Base-by-base conservation (phyloP, 2,113 vertebrate genomes). In the Hyaena hyaena region DNA sequence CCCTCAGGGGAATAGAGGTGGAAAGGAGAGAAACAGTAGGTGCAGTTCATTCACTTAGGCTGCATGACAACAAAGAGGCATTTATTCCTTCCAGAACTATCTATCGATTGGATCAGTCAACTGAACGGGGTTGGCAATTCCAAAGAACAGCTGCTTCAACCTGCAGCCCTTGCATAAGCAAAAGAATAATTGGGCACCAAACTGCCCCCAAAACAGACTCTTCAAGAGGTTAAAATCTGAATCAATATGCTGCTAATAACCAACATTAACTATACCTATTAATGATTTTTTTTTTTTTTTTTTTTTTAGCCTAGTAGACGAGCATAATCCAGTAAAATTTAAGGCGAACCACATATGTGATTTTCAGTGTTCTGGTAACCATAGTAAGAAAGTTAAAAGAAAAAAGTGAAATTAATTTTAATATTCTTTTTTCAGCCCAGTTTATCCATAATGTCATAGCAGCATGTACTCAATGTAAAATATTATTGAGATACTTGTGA, bases 211-310 rank as follows among this genome's bases (percentile, higher is more conserved):
- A 82, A 88, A 81, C 11, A 53, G 31, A 58, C 14, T 66, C 10
- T 65, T 87, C 16, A 48, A 88, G 65, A 91, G 48, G 33, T 88
- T 35, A 90, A 77, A 66, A 93, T 55, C 8, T 0, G 74, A 91
- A 43, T 50, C 61, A 81, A 77, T 14, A 95, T 23, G 12, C 23
- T 77, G 1, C 28, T 71, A 85, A 86, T 79, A 96, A 31, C 21
- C 91, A 73, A 90, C 9, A 86, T 68, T 77, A 85, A 81, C 35
- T 69, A 79, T 63, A 66, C 4, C 76, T 45, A 88, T 1, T 94
- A 73, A 81, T 28, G 23, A 48, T 84, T 87, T 85, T 97, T 39
- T 39, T 39, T 39, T 39, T n/a, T n/a, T 84, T 87, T 85, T 97
- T 39, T 39, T 39, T 50, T 7, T 53, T 7, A 93, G 61, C 14